Evolutionary conservation across 2,888 invertebrate species (phyloP), one percentile per base, ranked within the genome.

Genomic region (Malthinus seriepunctatus): DNA sequence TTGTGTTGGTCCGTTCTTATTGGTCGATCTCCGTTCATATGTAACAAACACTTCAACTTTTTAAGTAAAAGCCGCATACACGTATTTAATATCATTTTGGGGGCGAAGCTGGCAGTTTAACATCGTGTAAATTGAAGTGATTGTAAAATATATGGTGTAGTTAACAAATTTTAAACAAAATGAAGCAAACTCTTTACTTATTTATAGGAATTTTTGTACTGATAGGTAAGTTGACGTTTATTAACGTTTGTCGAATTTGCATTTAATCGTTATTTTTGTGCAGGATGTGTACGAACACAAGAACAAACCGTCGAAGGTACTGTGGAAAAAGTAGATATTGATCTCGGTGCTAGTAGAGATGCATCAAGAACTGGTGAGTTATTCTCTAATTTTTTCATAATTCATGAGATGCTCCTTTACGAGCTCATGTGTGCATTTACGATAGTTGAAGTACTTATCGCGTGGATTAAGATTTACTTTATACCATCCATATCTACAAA

Each of bases 331-430:
- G 84, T 90, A 51, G 91, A 93, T 48, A 81, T 85, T 32, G 91
- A 95, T 77, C 80, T 95, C 54, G 95, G 95, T 9, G 86, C 93
- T 45, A 91, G 89, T 63, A 84, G 92, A 64, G 94, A 96, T 78
- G 94, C 86, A 59, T 95, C 95, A 7, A 86, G 92, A 77, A 97
- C 97, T 75, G 93, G 93, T 93, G 75, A 75, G 39, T 53, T 55
- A 48, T 46, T 57, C 63, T 59, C 76, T 68, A 51, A 76, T 76
- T 70, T 73, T 75, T 37, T 66, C 74, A 62, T 72, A 73, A 60
- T 74, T 74, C 75, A 72, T 71, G 15, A 77, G 60, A 60, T 77
- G 75, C 65, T 78, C 76, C 51, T 67, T 69, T 8, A 77, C 67
- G 37, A 77, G 65, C 52, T 70, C 69, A 55, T 76, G 70, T 71